Evolutionary conservation across 2,888 invertebrate genomes (phyloP).

Genomic region (Limnephilus auricula): DNA sequence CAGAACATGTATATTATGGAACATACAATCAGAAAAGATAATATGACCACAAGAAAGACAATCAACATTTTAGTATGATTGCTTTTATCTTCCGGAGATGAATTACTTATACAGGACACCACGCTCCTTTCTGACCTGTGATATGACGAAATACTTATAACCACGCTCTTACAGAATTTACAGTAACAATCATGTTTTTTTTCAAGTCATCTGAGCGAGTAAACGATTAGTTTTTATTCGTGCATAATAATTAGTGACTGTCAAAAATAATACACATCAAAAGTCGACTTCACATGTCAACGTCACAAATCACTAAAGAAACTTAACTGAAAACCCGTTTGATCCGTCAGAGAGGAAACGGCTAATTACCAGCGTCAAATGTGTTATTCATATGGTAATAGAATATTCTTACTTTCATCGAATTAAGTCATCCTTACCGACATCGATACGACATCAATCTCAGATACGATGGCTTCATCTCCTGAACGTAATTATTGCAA

Average conservation of each 20-base stretch:
- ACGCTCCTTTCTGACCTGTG: too few relatives aligned
- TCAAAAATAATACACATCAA: neutral
- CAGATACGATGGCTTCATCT: constrained; percentile 54
- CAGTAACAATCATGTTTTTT: neutral
- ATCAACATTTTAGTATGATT: neutral
- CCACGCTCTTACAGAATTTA: neutral
- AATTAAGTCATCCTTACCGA: neutral
- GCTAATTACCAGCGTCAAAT: neutral
- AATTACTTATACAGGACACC: neutral
- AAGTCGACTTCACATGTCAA: neutral
- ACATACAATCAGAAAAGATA: neutral
- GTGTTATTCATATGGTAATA: neutral
- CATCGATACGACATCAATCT: neutral
- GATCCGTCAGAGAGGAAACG: neutral
- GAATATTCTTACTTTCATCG: neutral
- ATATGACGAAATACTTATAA: neutral
- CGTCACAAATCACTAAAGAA: neutral
- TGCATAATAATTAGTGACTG: neutral
- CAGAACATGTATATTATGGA: neutral
- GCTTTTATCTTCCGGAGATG: neutral
- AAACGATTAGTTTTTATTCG: constrained; percentile 2
- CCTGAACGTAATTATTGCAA: constrained; percentile 63
- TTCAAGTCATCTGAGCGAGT: neutral
- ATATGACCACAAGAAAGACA: neutral
- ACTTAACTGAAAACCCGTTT: neutral